Evolutionary conservation across 2,113 vertebrate species (phyloP), one percentile per base, ranked within the genome.

Genomic region (Anthoscopus minutus): DNA sequence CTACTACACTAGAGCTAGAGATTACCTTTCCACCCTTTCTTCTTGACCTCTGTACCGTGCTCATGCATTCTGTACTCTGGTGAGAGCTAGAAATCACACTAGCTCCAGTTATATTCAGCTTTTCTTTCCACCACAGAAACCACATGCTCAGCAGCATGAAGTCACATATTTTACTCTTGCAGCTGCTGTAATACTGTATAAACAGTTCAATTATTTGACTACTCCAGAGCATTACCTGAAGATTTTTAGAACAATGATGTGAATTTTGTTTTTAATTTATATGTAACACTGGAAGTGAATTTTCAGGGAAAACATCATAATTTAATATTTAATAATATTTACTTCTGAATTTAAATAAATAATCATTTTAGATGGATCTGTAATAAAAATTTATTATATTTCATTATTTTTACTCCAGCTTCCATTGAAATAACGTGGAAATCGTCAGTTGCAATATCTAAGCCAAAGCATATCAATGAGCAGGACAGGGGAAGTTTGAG

Each of bases 281-380:
- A 56, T 57, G 35, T 64, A 45, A 76, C 23, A 16, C 23, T 71
- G 64, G 31, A 96, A 93, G 57, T 16, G 87, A 81, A 92, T 94
- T 96, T 96, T 86, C 28, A 96, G 48, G n/a, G 51, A 56, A 86
- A 95, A 64, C 28, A 74, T 85, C 94, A 88, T 70, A 58, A 96
- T 88, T 91, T 85, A 9, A 88, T 81, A 86, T 48, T 80, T 54
- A 90, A 84, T 81, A 6, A 45, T 57, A 60, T 84, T 93, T 95
- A 92, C 24, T 80, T 86, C 31, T 57, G 54, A 72, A 44, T 96
- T 95, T 70, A 97, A 94, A 89, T 87, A 93, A 94, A 89, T 66
- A 31, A 58, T 53, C 69, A 19, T 77, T 78, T 66, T 44, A 69
- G 58, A 86, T 72, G 18, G 16, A 72, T 33, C 23, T 70, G 45